Conservation (phyloP, 2,113 vertebrate genomes). For the Suncus etruscus region DNA sequence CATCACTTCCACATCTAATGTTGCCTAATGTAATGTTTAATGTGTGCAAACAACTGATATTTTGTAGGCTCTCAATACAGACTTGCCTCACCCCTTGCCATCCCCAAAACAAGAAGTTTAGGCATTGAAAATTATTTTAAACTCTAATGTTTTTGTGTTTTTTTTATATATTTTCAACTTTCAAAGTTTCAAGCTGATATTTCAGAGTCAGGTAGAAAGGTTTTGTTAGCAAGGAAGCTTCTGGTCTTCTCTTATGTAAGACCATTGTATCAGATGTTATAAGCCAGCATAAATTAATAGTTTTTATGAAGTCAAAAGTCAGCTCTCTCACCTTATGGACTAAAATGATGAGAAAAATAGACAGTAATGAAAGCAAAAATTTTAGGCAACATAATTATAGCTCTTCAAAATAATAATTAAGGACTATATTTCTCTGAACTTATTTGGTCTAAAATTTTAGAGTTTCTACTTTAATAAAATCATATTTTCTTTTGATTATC, state of each 20-base stretch:
- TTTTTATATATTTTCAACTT: background rate
- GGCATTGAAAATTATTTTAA: background rate
- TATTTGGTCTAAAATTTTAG: constrained; percentile 44
- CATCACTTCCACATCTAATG: background rate
- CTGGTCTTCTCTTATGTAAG: background rate
- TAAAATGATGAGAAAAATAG: constrained; percentile 3
- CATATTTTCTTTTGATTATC: background rate
- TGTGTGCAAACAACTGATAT: background rate
- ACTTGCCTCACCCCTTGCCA: background rate
- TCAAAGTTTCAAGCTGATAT: background rate
- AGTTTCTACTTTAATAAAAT: constrained; percentile 7
- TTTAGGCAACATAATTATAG: constrained; percentile 43
- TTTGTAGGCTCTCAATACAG: background rate
- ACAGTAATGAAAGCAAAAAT: constrained; percentile 27
- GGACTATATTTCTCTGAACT: background rate
- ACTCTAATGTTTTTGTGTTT: background rate
- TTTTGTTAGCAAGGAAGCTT: background rate
- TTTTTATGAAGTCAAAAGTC: constrained; percentile 35
- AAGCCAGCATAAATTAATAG: background rate
- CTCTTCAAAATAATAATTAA: constrained; percentile 49
- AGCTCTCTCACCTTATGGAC: background rate
- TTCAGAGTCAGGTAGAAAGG: background rate
- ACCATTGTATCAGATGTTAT: background rate
- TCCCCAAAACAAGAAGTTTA: background rate
- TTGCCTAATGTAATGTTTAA: background rate